A percentile compares a stretch with the other conserved stretches of the same genome.
These are phyloP conservation scores for Takifugu bimaculatus DNA, from an alignment of 2,113 vertebrate species.

Conservation along the genomic window DNA sequence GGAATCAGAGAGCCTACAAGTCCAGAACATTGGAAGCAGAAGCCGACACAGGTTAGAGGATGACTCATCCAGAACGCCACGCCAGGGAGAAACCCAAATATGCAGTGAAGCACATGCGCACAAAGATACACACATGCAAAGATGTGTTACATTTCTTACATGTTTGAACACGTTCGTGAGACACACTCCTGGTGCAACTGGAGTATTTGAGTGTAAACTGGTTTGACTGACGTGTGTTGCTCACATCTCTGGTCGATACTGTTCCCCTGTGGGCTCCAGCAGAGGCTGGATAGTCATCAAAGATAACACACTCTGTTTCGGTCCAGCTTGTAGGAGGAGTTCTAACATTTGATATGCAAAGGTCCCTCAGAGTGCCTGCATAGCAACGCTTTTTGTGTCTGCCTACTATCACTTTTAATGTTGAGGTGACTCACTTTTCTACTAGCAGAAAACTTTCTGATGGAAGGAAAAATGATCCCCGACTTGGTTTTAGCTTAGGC, in stretches of 20 bases:
- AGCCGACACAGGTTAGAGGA: neutral
- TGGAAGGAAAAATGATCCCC: constrained; percentile 20
- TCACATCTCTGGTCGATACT: constrained; percentile 28
- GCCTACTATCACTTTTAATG: constrained; percentile 40
- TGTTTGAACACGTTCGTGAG: constrained; percentile 12
- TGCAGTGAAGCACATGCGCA: neutral
- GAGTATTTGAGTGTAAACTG: constrained; percentile 11
- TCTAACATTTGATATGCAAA: constrained; percentile 63
- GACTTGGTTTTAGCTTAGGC: constrained; percentile 34
- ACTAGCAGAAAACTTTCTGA: constrained; percentile 39
- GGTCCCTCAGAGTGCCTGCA: constrained; percentile 20
- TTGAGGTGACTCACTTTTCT: constrained; percentile 47
- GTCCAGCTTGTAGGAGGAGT: constrained; percentile 50
- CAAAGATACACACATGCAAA: constrained; percentile 3
- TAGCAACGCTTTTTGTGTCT: constrained; percentile 29
- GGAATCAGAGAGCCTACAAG: no score
- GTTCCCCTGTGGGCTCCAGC: constrained; percentile 21
- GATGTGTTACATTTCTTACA: neutral
- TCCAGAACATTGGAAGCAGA: neutral
- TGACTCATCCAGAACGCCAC: neutral
- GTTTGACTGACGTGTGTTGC: constrained; percentile 21
- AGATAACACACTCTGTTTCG: constrained; percentile 45
- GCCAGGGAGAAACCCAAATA: neutral
- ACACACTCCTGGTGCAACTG: neutral
- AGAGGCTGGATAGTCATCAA: constrained; percentile 10